phyloP scores from a whole-genome alignment of 2,113 vertebrate species.

The Dicaeum eximium region DNA sequence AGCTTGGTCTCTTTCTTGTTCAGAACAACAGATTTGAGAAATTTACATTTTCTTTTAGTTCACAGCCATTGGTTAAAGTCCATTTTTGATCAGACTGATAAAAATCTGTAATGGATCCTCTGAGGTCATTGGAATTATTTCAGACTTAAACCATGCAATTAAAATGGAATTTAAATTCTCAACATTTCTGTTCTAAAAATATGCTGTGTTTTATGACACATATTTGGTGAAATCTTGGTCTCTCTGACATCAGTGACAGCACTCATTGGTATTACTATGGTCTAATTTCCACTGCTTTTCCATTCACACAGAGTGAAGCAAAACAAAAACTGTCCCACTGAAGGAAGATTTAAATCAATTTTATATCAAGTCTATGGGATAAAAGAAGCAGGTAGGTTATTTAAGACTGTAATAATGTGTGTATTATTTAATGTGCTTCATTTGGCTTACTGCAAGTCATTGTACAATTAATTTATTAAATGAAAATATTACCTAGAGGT shows the following conservation, averaged over 20 bases:
- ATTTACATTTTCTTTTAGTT: neutral
- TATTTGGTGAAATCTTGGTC: neutral
- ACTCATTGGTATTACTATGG: neutral
- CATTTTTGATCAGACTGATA: neutral
- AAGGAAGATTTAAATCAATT: neutral
- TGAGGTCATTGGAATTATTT: neutral
- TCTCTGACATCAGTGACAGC: neutral
- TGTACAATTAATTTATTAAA: neutral
- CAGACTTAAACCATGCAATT: neutral
- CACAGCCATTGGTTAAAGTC: neutral
- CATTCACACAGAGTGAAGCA: neutral
- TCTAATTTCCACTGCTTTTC: neutral
- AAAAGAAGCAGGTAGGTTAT: neutral
- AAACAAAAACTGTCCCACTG: neutral
- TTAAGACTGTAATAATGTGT: neutral
- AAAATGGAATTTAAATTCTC: neutral
- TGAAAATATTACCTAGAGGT: neutral
- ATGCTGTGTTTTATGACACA: neutral
- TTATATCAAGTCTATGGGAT: neutral
- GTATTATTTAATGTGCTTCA: neutral
- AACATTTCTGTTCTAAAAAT: neutral
- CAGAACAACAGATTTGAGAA: neutral
- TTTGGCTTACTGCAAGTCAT: neutral
- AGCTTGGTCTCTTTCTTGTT: neutral
- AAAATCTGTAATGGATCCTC: neutral